Conservation (phyloP, 2,888 invertebrate species). For the Cheilosia impressa region DNA sequence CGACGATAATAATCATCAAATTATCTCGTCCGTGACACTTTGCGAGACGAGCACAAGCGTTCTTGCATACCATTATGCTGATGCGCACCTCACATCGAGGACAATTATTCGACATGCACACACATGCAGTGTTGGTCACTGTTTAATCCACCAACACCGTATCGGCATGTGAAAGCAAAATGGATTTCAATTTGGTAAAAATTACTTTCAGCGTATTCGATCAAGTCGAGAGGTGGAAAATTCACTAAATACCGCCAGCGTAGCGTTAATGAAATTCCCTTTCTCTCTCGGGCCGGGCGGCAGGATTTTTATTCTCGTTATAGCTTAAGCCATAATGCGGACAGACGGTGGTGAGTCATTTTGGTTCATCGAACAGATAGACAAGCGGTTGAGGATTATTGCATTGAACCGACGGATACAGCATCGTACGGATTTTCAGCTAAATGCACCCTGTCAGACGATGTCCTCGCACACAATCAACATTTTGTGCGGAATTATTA, state of each 20-base stretch:
- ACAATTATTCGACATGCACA: not conserved
- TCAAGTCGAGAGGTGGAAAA: slow-evolving; percentile 29
- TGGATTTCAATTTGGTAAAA: slow-evolving; percentile 56
- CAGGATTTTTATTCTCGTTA: slow-evolving; percentile 28
- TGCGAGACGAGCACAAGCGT: not conserved
- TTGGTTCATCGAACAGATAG: slow-evolving; percentile 28
- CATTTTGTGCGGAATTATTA: slow-evolving; percentile 29
- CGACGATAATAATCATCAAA: slow-evolving; percentile 39
- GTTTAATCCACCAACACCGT: not conserved
- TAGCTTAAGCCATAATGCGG: slow-evolving; percentile 37
- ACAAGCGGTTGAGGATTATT: slow-evolving; percentile 29
- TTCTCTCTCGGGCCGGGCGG: not conserved
- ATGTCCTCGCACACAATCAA: not conserved
- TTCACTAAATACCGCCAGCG: slow-evolving; percentile 25
- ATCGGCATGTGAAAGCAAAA: slow-evolving; percentile 14
- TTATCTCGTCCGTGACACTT: slow-evolving; percentile 19
- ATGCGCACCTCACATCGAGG: not conserved
- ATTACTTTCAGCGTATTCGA: slow-evolving; percentile 50
- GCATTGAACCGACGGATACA: slow-evolving; percentile 41
- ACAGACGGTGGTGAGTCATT: slow-evolving; percentile 12
- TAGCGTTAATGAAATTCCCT: slow-evolving; percentile 37
- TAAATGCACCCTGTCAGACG: not conserved
- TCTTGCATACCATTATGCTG: slow-evolving; percentile 15
- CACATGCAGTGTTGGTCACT: not conserved
- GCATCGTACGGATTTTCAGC: slow-evolving; percentile 19